phyloP scores from a whole-genome alignment of 2,888 invertebrate species.

The Galerucella nymphaeae region DNA sequence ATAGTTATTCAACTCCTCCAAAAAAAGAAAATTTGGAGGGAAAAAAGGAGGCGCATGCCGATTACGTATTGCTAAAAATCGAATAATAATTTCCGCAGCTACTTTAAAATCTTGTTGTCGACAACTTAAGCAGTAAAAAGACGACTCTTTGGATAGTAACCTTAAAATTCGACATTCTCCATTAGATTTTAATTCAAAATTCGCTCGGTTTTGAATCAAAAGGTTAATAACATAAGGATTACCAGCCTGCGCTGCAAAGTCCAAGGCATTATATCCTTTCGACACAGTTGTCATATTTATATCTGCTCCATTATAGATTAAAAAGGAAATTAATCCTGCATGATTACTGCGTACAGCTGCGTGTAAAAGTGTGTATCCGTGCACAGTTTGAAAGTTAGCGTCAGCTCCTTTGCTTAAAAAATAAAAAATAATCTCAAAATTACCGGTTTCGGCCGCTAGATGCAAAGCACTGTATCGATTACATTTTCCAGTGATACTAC shows the following conservation, averaged over 20 bases:
- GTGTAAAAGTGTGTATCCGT: background rate
- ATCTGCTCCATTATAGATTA: background rate
- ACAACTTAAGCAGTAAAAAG: background rate
- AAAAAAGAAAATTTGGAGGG: background rate
- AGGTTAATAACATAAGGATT: background rate
- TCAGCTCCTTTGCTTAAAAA: background rate
- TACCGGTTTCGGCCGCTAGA: background rate
- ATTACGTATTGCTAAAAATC: background rate
- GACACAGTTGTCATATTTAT: background rate
- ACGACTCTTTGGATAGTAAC: background rate
- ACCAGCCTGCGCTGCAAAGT: background rate
- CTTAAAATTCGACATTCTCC: background rate
- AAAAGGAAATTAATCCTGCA: background rate
- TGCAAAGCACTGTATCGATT: background rate
- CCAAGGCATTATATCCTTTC: background rate
- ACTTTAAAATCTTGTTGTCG: background rate
- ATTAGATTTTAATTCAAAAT: background rate
- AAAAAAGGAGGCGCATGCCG: background rate
- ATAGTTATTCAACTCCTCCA: background rate
- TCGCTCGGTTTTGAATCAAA: background rate
- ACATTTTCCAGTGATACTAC: background rate
- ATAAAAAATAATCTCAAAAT: background rate
- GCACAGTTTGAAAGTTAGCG: background rate
- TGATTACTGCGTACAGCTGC: background rate
- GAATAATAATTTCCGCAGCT: background rate